Evolutionary conservation across 2,113 vertebrate genomes (phyloP).

Genomic region (Hylia prasina): DNA sequence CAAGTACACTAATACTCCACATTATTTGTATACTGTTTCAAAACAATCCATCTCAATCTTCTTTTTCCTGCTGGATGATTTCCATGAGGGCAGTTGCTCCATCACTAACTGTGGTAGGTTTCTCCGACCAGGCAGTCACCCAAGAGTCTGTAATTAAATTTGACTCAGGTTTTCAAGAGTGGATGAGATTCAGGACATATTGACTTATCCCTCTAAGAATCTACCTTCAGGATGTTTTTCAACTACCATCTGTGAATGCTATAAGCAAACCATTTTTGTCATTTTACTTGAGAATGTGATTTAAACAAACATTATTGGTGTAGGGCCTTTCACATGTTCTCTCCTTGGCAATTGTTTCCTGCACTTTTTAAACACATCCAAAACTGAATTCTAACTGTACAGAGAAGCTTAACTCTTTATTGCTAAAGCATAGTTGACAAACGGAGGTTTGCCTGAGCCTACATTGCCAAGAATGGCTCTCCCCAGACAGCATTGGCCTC

Average conservation of each 20-base stretch:
- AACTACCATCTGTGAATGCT: background rate
- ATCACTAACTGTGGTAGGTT: background rate
- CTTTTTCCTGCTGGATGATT: background rate
- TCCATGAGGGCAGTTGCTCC: background rate
- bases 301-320: background rate
- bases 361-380: background rate
- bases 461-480: background rate
- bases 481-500: background rate
- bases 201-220: background rate
- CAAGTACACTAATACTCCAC: background rate
- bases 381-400: background rate
- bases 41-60: background rate
- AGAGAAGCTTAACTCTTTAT: background rate
- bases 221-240: background rate
- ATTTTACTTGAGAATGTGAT: background rate
- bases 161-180: background rate
- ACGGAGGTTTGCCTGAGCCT: background rate
- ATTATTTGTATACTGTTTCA: background rate
- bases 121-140: background rate
- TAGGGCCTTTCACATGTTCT: background rate
- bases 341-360: background rate
- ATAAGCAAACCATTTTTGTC: background rate
- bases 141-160: background rate
- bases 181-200: background rate
- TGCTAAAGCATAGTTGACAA: background rate